Percentiles rank a stretch among this genome's conserved stretches.
phyloP scores from a whole-genome alignment of 2,888 invertebrate species.

The Macrosiphum euphorbiae region DNA sequence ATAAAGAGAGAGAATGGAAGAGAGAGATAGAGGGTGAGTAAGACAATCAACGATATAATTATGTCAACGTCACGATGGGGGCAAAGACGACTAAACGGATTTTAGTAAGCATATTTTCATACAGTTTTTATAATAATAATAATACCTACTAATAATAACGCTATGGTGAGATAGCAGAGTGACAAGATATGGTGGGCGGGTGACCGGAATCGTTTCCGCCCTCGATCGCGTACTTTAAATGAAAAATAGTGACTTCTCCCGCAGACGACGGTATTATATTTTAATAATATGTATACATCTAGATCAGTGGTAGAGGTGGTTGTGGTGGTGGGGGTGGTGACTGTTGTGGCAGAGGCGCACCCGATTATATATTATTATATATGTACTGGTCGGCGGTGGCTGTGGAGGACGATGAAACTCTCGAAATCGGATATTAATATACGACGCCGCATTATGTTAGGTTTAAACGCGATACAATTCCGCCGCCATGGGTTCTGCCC shows the following conservation, averaged over 20 bases:
- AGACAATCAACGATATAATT: not conserved
- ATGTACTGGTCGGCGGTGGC: not conserved
- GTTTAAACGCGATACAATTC: constrained; percentile 32
- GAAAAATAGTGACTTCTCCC: constrained; percentile 48
- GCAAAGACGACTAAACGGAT: not conserved
- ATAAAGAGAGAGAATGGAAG: not conserved
- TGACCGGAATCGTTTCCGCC: constrained; percentile 35
- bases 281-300: not conserved
- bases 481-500: no score
- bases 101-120: not conserved
- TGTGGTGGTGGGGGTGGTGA: not conserved
- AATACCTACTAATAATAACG: not conserved
- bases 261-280: constrained; percentile 29
- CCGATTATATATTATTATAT: not conserved
- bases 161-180: not conserved
- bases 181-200: not conserved
- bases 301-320: not conserved
- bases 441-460: not conserved
- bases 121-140: constrained; percentile 21
- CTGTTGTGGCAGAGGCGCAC: not conserved
- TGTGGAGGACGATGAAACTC: not conserved
- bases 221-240: not conserved
- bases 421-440: constrained; percentile 44
- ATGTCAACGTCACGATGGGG: not conserved
- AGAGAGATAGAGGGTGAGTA: no score